These are phyloP conservation scores for Ceraclea dissimilis DNA, from an alignment of 2,888 invertebrate species.

Conservation along the genomic window DNA sequence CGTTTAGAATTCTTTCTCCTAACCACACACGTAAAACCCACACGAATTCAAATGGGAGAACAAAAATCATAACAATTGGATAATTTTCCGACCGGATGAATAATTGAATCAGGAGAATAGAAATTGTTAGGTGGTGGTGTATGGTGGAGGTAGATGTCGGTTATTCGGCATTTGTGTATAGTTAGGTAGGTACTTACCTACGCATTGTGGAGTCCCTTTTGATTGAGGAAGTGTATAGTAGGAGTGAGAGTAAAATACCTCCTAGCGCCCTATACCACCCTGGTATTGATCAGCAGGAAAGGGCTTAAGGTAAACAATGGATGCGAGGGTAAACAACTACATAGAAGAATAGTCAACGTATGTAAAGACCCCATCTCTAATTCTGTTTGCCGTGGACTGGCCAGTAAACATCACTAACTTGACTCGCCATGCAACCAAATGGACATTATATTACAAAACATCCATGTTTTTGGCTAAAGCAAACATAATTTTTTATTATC, in stretches of 20 bases:
- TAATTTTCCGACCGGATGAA: slow-evolving; percentile 27
- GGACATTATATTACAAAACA: slow-evolving; percentile 6
- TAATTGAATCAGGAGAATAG: slow-evolving; percentile 26
- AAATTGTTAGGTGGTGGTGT: slow-evolving; percentile 17
- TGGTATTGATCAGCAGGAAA: slow-evolving; percentile 25
- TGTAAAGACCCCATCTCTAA: slow-evolving; percentile 25
- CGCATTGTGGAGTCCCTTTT: slow-evolving; percentile 20
- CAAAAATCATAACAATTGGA: slow-evolving; percentile 27
- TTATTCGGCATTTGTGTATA: neutral
- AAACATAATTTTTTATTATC: neutral
- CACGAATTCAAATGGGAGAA: slow-evolving; percentile 22
- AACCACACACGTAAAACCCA: no score
- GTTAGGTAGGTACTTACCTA: neutral
- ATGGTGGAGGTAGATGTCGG: slow-evolving; percentile 2
- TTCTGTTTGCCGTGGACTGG: slow-evolving; percentile 26
- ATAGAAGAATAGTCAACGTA: slow-evolving; percentile 21
- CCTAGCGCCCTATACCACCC: slow-evolving; percentile 18
- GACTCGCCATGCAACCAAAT: slow-evolving; percentile 22
- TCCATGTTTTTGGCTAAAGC: neutral
- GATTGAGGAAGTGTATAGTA: slow-evolving; percentile 22
- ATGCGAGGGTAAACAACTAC: slow-evolving; percentile 26
- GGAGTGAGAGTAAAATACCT: slow-evolving; percentile 2
- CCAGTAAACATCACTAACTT: slow-evolving; percentile 23
- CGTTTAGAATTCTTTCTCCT: no score
- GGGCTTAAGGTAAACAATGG: slow-evolving; percentile 27